Evolutionary conservation across 2,113 vertebrate genomes (phyloP).

Genomic region (Macaca mulatta): DNA sequence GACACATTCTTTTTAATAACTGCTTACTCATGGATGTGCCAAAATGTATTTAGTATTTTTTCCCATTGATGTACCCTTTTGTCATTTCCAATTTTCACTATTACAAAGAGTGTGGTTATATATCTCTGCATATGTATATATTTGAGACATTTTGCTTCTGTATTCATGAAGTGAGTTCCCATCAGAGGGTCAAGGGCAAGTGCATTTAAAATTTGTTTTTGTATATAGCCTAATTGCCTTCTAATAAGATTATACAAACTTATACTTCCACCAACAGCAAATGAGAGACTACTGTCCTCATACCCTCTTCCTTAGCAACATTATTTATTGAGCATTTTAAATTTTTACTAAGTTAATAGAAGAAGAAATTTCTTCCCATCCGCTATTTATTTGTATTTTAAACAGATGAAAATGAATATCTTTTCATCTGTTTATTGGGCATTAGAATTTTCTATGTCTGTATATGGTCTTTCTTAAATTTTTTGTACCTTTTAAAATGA

Average conservation of each 20-base stretch:
- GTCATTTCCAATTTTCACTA: neutral
- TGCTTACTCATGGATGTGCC: neutral
- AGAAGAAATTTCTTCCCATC: neutral
- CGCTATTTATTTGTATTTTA: neutral
- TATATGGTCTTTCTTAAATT: neutral
- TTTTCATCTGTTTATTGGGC: neutral
- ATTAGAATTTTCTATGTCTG: neutral
- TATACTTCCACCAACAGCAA: neutral
- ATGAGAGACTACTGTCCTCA: neutral
- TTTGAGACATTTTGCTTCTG: neutral
- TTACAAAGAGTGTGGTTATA: neutral
- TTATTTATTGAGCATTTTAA: neutral
- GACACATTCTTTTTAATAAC: neutral
- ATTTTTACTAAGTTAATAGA: neutral
- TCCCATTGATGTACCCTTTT: neutral
- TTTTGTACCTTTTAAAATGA: neutral
- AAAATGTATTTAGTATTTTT: neutral
- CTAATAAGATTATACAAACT: neutral
- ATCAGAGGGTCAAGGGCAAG: neutral
- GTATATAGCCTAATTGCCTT: neutral
- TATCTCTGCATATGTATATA: neutral
- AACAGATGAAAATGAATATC: neutral
- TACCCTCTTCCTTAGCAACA: neutral
- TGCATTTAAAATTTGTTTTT: neutral
- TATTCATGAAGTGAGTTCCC: neutral